phyloP scores from a whole-genome alignment of 2,888 invertebrate genomes.

The Sialis lutaria region DNA sequence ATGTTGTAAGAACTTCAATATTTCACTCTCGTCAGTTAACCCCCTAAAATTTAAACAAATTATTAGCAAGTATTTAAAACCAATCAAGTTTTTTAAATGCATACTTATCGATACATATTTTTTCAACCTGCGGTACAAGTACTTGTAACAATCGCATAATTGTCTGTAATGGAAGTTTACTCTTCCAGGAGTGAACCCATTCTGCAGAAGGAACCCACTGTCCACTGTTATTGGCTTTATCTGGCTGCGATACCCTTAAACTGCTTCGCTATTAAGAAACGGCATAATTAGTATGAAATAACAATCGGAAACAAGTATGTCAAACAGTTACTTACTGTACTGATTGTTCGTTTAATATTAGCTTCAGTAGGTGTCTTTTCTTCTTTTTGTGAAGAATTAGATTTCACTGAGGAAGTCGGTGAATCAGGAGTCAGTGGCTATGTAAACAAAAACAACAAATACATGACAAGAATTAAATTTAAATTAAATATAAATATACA shows the following conservation, averaged over 20 bases:
- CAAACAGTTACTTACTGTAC: constrained; percentile 17
- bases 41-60: constrained; percentile 41
- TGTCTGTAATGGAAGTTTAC: constrained; percentile 92
- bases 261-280: not conserved
- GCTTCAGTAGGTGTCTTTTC: constrained; percentile 4
- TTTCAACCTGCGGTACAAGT: constrained; percentile 97
- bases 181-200: constrained; percentile 95
- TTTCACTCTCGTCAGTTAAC: constrained; percentile 97
- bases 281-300: not conserved
- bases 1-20: constrained; percentile 95
- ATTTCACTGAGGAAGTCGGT: constrained; percentile 6
- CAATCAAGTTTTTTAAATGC: constrained; percentile 16
- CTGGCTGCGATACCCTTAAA: not conserved
- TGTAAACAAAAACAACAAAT: too few species aligned
- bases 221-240: constrained; percentile 15
- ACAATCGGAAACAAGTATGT: not conserved
- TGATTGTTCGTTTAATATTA: constrained; percentile 17
- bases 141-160: constrained; percentile 98
- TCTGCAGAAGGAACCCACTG: constrained; percentile 86
- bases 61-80: not conserved
- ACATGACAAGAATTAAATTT: too few species aligned
- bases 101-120: constrained; percentile 98
- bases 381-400: constrained; percentile 2
- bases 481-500: not conserved
- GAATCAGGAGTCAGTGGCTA: constrained; percentile 6